These are phyloP conservation scores for Malacoraja senta DNA, from an alignment of 2,797 vertebrate genomes.

Conservation along the genomic window DNA sequence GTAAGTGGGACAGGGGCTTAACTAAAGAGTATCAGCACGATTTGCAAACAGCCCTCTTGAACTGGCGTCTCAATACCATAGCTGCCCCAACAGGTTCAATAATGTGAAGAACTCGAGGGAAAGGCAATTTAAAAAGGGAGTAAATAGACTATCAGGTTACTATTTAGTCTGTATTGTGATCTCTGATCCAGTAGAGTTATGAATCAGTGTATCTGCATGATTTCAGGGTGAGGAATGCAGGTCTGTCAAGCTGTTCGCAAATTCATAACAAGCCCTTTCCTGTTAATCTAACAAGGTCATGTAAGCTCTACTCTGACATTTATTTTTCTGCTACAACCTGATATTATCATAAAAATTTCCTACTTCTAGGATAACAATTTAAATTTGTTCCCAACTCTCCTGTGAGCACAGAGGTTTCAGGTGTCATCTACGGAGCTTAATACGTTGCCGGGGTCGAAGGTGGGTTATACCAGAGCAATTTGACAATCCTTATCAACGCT, in stretches of 20 bases:
- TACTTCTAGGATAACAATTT: slow-evolving; percentile 1
- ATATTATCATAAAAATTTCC: not conserved
- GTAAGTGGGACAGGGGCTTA: too few species aligned
- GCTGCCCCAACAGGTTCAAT: not conserved
- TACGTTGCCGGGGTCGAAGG: too few species aligned
- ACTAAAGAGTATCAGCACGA: not conserved
- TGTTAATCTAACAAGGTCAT: slow-evolving; percentile 7
- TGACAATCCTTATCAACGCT: not conserved
- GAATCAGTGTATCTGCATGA: not conserved
- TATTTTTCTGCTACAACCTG: not conserved
- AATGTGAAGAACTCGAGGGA: not conserved
- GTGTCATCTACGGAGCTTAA: not conserved
- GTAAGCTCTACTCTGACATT: slow-evolving; percentile 17
- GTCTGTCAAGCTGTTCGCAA: not conserved
- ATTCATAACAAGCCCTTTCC: slow-evolving; percentile 2
- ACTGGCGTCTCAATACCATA: too few species aligned
- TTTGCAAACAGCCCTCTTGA: not conserved
- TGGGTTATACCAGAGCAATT: too few species aligned
- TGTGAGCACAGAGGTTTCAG: not conserved
- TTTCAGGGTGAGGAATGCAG: not conserved
- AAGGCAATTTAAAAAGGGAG: not conserved
- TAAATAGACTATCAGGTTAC: not conserved
- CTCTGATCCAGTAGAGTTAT: not conserved
- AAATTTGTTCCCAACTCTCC: not conserved
- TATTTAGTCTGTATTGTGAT: slow-evolving; percentile 1